Base-by-base conservation (phyloP, 1,140 invertebrate species). In the Pogonus chalceus region DNA sequence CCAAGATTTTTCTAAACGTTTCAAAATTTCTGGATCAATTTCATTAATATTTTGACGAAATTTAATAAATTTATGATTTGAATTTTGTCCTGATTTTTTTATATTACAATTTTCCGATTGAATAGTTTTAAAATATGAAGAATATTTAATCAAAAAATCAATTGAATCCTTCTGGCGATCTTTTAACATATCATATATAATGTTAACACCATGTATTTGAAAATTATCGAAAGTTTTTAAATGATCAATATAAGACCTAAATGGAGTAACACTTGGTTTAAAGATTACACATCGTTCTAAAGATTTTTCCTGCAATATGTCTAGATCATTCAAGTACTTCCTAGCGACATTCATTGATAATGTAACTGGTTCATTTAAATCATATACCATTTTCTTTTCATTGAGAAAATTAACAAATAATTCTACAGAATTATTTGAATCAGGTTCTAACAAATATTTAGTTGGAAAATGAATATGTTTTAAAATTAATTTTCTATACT, bases 401-500 rank as follows among this genome's bases (percentile, higher is more conserved):
- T 59, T 51, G 56, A 24, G 52, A 35, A 60, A 55, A 47, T 58
- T 55, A 35, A 59, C 35, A 53, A 58, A 58, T 14, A 60, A 23
- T 2, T 58, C 52, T 7, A 54, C 51, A 21, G 54, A 47, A 18
- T 61, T 55, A 14, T n/a, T 20, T 16, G 58, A 31, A 2, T 68
- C 60, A 2, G 63, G 60, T 49, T 65, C 55, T 9, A 66, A 65
- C 51, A 65, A 67, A 1, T 69, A 58, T 56, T 67, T 73, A 10
- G 77, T 77, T 20, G 73, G 74, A 55, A 69, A 73, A 60, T 78
- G 77, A 49, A 68, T 62, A 18, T 69, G 65, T 0, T 65, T 55
- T 1, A 82, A 58, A 46, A 79, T 63, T 2, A 63, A 57, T 51
- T 73, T 73, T 1, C 80, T 71, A 60, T 77, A 73, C 58, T 80